Conservation (phyloP, 2,113 vertebrate genomes). For the Eurystomus gularis region DNA sequence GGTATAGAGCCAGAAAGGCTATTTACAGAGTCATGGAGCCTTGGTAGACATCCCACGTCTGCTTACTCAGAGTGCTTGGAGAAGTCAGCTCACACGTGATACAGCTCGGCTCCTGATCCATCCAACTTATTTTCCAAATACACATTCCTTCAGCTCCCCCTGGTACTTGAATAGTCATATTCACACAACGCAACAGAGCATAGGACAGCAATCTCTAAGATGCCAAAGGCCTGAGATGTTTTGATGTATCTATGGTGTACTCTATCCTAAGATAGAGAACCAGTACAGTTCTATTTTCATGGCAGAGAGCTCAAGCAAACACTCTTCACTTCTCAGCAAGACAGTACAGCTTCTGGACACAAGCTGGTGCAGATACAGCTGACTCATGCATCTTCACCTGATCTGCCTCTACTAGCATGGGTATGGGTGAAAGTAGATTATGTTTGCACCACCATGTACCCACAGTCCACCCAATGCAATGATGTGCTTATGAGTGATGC, state of each 20-base stretch:
- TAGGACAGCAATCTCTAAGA: neutral
- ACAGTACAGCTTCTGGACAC: neutral
- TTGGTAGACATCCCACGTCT: neutral
- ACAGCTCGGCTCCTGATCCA: neutral
- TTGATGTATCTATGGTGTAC: too few species aligned
- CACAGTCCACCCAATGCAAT: neutral
- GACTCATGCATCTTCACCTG: neutral
- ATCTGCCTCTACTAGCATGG: neutral
- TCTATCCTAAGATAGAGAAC: neutral
- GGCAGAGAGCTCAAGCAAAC: neutral
- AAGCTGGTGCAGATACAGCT: neutral
- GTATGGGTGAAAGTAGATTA: neutral
- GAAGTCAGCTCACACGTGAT: neutral
- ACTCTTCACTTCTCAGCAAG: neutral
- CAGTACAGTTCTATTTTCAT: neutral
- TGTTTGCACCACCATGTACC: neutral
- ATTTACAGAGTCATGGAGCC: neutral
- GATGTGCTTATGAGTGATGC: neutral
- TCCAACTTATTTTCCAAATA: neutral
- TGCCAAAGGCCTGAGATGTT: neutral
- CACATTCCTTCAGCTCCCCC: neutral
- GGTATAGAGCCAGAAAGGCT: neutral
- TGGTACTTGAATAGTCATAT: neutral
- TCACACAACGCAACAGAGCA: neutral
- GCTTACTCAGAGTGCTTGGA: neutral